Percentiles rank a stretch among this genome's conserved stretches.
Evolutionary conservation across 1,140 invertebrate genomes (phyloP).

Genomic region (Formica exsecta): DNA sequence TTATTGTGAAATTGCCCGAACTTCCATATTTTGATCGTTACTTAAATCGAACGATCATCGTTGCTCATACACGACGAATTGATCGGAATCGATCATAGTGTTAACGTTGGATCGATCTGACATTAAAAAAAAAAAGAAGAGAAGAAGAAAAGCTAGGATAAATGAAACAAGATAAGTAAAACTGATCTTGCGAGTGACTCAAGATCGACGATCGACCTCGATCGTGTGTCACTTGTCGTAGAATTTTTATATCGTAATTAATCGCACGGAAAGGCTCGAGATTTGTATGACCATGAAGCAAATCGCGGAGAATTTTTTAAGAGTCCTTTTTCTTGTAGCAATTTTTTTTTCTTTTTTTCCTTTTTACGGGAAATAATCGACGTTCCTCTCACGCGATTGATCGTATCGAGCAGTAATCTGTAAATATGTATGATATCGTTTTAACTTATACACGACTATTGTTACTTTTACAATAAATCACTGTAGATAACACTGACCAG

Average conservation of each 20-base stretch:
- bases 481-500: slow-evolving; percentile 82
- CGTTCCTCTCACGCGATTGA: slow-evolving; percentile 38
- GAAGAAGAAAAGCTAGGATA: not conserved
- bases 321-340: not conserved
- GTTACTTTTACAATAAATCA: slow-evolving; percentile 84
- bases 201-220: slow-evolving; percentile 64
- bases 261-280: slow-evolving; percentile 8
- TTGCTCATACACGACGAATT: slow-evolving; percentile 42
- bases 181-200: slow-evolving; percentile 58
- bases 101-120: slow-evolving; percentile 53
- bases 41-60: slow-evolving; percentile 34
- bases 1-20: not conserved
- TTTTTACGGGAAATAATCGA: not conserved
- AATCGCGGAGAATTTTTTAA: slow-evolving; percentile 13
- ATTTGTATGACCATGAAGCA: slow-evolving; percentile 4
- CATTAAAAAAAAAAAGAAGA: not conserved
- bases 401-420: slow-evolving; percentile 63
- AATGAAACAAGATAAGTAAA: not conserved
- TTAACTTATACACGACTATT: slow-evolving; percentile 83
- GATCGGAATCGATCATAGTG: slow-evolving; percentile 30
- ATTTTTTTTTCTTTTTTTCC: slow-evolving; percentile 8
- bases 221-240: slow-evolving; percentile 60
- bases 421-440: slow-evolving; percentile 84
- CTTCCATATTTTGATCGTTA: slow-evolving; percentile 22
- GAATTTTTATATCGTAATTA: slow-evolving; percentile 7